These are phyloP conservation scores for Scomber scombrus DNA, from an alignment of 2,113 vertebrate genomes.

Conservation along the genomic window DNA sequence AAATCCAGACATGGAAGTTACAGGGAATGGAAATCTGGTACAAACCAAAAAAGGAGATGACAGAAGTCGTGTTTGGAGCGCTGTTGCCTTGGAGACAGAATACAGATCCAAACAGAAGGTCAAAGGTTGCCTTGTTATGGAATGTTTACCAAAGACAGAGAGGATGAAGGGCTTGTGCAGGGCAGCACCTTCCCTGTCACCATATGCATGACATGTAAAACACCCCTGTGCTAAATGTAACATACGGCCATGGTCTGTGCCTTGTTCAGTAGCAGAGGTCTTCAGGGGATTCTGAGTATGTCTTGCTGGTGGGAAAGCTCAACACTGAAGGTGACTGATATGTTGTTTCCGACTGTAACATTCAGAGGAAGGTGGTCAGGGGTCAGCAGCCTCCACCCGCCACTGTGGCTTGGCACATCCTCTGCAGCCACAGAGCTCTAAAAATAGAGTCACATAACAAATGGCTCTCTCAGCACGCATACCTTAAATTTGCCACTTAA, in stretches of 20 bases:
- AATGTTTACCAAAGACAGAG: conserved; percentile 55
- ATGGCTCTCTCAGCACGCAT: conserved; percentile 27
- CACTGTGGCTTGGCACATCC: conserved; percentile 75
- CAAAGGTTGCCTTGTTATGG: conserved; percentile 56
- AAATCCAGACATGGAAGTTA: neutral
- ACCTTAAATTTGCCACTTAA: conserved; percentile 9
- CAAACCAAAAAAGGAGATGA: conserved; percentile 7
- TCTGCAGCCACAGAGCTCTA: conserved; percentile 55
- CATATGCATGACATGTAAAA: conserved; percentile 55
- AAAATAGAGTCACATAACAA: conserved; percentile 72
- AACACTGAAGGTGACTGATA: conserved; percentile 69
- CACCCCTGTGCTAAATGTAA: conserved; percentile 64
- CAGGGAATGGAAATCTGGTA: neutral
- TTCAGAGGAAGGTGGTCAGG: conserved; percentile 75
- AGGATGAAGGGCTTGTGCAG: conserved; percentile 31
- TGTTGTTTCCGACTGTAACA: conserved; percentile 82
- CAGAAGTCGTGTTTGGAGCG: conserved; percentile 20
- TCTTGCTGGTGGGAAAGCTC: conserved; percentile 56
- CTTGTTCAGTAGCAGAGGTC: conserved; percentile 24
- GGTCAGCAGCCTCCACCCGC: conserved; percentile 69
- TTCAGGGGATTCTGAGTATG: conserved; percentile 23
- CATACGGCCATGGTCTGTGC: conserved; percentile 16
- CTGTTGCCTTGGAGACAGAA: conserved; percentile 54
- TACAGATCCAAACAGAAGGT: conserved; percentile 67
- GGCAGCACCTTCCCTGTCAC: conserved; percentile 40